Conservation (phyloP, 2,888 invertebrate genomes). For the Lepidochrysops patricia region DNA sequence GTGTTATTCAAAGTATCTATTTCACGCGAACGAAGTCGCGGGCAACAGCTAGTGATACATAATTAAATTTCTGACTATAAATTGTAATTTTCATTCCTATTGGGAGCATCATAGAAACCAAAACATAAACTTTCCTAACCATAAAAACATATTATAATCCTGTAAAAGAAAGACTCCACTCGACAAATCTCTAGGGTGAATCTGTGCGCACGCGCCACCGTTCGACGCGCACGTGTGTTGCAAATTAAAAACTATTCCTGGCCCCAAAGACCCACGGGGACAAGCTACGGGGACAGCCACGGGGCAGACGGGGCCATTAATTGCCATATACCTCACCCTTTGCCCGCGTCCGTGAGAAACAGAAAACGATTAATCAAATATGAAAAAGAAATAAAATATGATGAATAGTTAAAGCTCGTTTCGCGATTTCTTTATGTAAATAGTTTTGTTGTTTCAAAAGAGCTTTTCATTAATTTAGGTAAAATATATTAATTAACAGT, state of each 20-base stretch:
- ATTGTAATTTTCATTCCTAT: background rate
- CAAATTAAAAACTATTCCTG: slow-evolving; percentile 63
- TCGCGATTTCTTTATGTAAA: background rate
- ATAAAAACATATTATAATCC: slow-evolving; percentile 10
- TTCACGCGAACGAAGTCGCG: no score
- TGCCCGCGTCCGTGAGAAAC: slow-evolving; percentile 42
- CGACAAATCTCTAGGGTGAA: slow-evolving; percentile 24
- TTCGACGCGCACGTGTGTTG: slow-evolving; percentile 59
- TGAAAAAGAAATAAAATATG: slow-evolving; percentile 3
- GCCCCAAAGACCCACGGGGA: background rate
- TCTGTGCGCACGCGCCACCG: slow-evolving; percentile 48
- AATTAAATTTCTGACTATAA: background rate
- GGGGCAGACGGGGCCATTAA: slow-evolving; percentile 48
- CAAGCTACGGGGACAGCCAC: slow-evolving; percentile 26
- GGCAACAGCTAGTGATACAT: background rate
- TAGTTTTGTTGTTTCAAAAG: background rate
- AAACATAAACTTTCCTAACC: background rate
- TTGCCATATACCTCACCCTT: slow-evolving; percentile 43
- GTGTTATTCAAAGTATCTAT: no score
- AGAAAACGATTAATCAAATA: slow-evolving; percentile 12
- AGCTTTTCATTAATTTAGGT: background rate
- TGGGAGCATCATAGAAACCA: background rate
- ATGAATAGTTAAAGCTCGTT: background rate
- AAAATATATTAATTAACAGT: no score
- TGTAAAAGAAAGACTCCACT: slow-evolving; percentile 19